A percentile compares a stretch with the other conserved stretches of the same genome.
Conservation (phyloP, 2,113 vertebrate genomes). For the Leucopternis melanops region DNA sequence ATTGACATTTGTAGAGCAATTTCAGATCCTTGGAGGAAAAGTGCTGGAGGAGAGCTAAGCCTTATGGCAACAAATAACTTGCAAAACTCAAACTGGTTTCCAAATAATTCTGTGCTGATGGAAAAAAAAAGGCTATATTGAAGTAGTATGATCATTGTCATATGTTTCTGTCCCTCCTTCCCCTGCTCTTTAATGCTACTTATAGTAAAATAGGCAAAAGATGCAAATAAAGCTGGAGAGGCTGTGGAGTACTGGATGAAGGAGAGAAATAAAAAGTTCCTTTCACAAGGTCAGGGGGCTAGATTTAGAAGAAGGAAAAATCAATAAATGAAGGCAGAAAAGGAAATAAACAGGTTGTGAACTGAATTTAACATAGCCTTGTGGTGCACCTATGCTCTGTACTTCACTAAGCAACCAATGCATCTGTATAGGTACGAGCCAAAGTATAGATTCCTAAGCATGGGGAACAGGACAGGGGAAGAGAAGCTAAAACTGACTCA, state of each 20-base stretch:
- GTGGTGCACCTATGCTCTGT: not conserved
- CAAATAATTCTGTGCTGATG: not conserved
- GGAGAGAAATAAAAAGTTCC: not conserved
- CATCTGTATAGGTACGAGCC: not conserved
- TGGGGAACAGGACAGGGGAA: not conserved
- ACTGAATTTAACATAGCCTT: not conserved
- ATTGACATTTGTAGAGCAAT: conserved; percentile 20
- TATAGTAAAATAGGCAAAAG: not conserved
- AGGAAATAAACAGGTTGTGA: not conserved
- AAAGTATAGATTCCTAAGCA: not conserved
- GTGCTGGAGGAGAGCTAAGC: not conserved
- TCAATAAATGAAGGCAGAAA: not conserved
- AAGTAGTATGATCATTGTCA: not conserved
- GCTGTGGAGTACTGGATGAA: not conserved
- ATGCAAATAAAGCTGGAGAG: not conserved
- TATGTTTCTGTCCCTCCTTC: not conserved
- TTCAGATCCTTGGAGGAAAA: not conserved
- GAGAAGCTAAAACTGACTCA: not conserved
- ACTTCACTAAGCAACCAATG: not conserved
- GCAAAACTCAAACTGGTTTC: not conserved
- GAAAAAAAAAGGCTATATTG: not conserved
- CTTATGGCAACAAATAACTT: not conserved
- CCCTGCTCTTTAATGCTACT: not conserved
- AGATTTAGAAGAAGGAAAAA: not conserved
- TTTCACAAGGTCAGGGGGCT: not conserved